phyloP scores from a whole-genome alignment of 2,113 vertebrate genomes.

The Clinocottus analis region DNA sequence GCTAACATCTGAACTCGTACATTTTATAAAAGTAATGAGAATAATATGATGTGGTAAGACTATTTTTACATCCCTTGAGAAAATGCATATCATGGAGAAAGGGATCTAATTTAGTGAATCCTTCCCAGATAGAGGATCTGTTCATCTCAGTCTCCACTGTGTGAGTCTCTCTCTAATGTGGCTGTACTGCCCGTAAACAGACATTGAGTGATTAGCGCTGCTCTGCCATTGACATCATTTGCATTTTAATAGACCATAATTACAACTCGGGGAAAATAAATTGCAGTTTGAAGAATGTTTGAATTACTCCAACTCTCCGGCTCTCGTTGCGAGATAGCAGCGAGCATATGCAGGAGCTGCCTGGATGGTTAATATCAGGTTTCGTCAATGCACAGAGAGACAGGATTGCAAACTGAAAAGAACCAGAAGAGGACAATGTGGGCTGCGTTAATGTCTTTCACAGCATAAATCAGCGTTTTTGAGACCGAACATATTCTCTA shows the following conservation, averaged over 20 bases:
- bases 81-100: conserved; percentile 21
- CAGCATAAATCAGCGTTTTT: conserved; percentile 20
- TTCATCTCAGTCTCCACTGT: conserved; percentile 59
- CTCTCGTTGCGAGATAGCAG: conserved; percentile 72
- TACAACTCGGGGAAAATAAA: conserved; percentile 84
- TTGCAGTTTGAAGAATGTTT: conserved; percentile 82
- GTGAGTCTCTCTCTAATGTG: conserved; percentile 65
- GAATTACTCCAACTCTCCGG: conserved; percentile 74
- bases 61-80: conserved; percentile 12
- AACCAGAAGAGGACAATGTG: conserved; percentile 20
- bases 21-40: neutral
- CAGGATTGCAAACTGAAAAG: conserved; percentile 33
- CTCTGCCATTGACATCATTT: conserved; percentile 83
- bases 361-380: conserved; percentile 63
- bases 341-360: conserved; percentile 63
- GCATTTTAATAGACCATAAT: conserved; percentile 86
- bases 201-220: conserved; percentile 81
- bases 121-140: conserved; percentile 61
- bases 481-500: conserved; percentile 7
- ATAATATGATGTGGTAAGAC: neutral
- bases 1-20: neutral
- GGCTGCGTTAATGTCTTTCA: conserved; percentile 3
- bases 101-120: conserved; percentile 57
- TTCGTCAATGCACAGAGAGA: conserved; percentile 46
- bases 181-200: conserved; percentile 79